Evolutionary conservation across 1,140 invertebrate species (phyloP).

Genomic region (Augochlora pura): DNA sequence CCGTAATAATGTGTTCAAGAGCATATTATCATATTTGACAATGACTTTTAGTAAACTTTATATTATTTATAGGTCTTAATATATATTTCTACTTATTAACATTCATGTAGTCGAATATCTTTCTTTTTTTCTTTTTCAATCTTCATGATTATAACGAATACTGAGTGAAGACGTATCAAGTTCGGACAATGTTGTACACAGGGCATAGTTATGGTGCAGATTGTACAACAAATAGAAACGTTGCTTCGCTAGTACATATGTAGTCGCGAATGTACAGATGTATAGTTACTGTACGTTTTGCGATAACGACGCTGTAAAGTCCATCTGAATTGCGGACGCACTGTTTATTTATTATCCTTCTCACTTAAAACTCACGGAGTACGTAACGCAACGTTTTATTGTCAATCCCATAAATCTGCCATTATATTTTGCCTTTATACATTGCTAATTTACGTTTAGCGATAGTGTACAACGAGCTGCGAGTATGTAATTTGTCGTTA

Average conservation of each 20-base stretch:
- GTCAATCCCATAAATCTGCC: slow-evolving; percentile 49
- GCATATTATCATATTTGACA: not conserved
- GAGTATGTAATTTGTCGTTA: slow-evolving; percentile 37
- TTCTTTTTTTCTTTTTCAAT: slow-evolving; percentile 5
- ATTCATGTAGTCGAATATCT: slow-evolving; percentile 12
- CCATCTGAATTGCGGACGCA: not conserved
- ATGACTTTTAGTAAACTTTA: slow-evolving; percentile 1
- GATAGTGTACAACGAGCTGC: slow-evolving; percentile 34
- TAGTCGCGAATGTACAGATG: slow-evolving; percentile 29
- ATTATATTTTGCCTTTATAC: slow-evolving; percentile 50
- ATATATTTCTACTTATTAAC: slow-evolving; percentile 16
- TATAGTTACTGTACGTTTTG: slow-evolving; percentile 21
- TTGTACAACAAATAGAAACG: slow-evolving; percentile 18
- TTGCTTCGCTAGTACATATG: not conserved
- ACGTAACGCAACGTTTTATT: slow-evolving; percentile 43
- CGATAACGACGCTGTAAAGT: slow-evolving; percentile 16
- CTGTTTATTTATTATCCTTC: slow-evolving; percentile 15
- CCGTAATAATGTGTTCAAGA: not conserved
- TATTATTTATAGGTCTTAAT: not conserved
- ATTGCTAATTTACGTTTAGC: slow-evolving; percentile 42
- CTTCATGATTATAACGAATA: slow-evolving; percentile 1
- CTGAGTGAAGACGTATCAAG: not conserved
- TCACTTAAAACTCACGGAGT: slow-evolving; percentile 20
- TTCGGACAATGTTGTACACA: slow-evolving; percentile 6
- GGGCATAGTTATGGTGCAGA: not conserved